Conservation (phyloP, 1,140 invertebrate genomes). For the Andricus grossulariae region DNA sequence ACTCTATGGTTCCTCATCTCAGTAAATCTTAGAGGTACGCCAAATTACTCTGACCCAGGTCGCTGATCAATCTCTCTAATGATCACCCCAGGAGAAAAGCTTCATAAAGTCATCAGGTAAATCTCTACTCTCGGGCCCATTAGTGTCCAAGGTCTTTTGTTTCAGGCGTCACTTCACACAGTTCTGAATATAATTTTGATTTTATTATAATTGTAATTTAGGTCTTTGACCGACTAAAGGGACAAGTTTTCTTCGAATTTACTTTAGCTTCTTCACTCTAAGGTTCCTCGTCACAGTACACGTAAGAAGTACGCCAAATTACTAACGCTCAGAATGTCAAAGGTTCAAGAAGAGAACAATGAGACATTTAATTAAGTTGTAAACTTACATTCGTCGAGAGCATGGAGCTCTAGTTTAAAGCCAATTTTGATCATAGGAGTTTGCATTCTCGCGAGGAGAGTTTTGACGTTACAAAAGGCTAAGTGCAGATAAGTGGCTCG, state of each 20-base stretch:
- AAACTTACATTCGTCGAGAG: background rate
- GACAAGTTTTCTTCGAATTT: background rate
- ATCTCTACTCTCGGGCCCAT: no score
- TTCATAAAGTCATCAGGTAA: no score
- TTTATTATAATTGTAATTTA: no score
- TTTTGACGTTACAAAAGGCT: background rate
- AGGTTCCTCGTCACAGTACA: no score
- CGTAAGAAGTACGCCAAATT: background rate
- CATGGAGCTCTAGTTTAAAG: background rate
- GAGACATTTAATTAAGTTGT: background rate
- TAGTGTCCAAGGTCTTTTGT: no score
- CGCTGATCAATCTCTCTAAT: no score
- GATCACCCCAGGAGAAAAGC: no score
- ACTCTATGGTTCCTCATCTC: background rate
- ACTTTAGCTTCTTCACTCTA: background rate
- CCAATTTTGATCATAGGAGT: background rate
- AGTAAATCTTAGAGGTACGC: background rate
- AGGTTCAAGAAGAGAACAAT: background rate
- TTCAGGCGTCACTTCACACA: no score
- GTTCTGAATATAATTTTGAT: no score
- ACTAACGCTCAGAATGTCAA: slow-evolving; percentile 6
- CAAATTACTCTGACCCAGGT: background rate
- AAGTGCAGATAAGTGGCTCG: background rate
- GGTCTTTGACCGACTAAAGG: no score
- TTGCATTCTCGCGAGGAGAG: background rate